These are phyloP conservation scores for Hormaphis cornu DNA, from an alignment of 1,140 invertebrate species.

Conservation along the genomic window DNA sequence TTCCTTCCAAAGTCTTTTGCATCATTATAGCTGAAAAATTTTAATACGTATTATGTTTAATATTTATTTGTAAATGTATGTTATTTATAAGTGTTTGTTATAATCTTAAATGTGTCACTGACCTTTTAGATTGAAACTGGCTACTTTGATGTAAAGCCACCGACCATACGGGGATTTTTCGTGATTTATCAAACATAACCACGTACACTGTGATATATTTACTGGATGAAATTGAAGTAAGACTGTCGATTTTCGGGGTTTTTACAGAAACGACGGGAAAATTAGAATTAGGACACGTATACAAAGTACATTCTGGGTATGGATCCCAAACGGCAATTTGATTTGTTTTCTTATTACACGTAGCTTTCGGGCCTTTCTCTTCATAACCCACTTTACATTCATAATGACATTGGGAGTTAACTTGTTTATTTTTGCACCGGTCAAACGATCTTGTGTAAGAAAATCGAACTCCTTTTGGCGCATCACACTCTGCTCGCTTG, in stretches of 20 bases:
- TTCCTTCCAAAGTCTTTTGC: slow-evolving; percentile 11
- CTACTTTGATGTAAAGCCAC: slow-evolving; percentile 22
- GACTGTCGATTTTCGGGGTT: neutral
- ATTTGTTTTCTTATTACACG: neutral
- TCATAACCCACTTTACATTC: neutral
- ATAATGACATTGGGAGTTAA: neutral
- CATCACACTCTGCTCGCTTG: neutral
- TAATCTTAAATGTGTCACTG: neutral
- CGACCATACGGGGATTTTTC: slow-evolving; percentile 30
- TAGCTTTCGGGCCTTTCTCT: neutral
- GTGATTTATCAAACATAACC: slow-evolving; percentile 13
- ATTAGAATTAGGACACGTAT: neutral
- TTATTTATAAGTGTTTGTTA: neutral
- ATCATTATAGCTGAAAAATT: slow-evolving; percentile 22
- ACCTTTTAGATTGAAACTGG: slow-evolving; percentile 15
- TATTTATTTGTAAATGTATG: neutral
- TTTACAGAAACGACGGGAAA: neutral
- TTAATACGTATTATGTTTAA: neutral
- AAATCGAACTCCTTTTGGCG: neutral
- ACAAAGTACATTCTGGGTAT: neutral
- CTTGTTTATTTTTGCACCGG: neutral
- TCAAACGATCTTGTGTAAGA: neutral
- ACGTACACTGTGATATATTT: slow-evolving; percentile 14
- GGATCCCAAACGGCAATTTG: neutral
- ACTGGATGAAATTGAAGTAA: neutral